Evolutionary conservation across 2,113 vertebrate genomes (phyloP).

Genomic region (Macaca nemestrina): DNA sequence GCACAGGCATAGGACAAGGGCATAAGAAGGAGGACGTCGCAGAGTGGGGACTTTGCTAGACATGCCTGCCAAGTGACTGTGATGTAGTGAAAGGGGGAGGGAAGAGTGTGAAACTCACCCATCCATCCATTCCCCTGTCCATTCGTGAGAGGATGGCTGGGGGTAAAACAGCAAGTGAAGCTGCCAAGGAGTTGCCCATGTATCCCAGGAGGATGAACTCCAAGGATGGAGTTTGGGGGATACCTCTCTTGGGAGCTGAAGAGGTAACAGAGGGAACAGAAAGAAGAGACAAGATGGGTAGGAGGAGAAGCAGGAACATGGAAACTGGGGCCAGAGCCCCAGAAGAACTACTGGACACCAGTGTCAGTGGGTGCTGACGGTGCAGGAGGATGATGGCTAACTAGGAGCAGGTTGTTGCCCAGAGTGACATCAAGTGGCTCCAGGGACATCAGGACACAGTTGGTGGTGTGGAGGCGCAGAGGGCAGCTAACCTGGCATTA

Average conservation of each 20-base stretch:
- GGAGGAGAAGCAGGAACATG: not conserved
- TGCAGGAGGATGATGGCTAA: not conserved
- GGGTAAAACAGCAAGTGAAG: not conserved
- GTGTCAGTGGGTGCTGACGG: not conserved
- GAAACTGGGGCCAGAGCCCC: not conserved
- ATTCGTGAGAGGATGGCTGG: not conserved
- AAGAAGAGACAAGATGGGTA: not conserved
- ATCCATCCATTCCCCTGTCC: not conserved
- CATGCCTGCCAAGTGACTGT: not conserved
- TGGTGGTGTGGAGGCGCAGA: not conserved
- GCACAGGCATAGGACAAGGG: not conserved
- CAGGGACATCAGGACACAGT: not conserved
- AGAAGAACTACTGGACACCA: not conserved
- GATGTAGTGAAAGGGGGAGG: not conserved
- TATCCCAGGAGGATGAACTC: not conserved
- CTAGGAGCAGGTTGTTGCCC: not conserved
- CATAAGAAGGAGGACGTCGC: not conserved
- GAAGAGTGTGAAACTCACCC: not conserved
- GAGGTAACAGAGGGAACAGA: not conserved
- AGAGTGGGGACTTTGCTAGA: not conserved
- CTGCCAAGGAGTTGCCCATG: not conserved
- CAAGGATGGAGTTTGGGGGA: not conserved
- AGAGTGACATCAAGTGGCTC: not conserved
- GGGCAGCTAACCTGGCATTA: not conserved
- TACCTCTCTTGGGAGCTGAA: not conserved